Percentiles rank a stretch among this genome's conserved stretches.
These are phyloP conservation scores for Lates calcarifer DNA, from an alignment of 2,113 vertebrate species.

Conservation along the genomic window DNA sequence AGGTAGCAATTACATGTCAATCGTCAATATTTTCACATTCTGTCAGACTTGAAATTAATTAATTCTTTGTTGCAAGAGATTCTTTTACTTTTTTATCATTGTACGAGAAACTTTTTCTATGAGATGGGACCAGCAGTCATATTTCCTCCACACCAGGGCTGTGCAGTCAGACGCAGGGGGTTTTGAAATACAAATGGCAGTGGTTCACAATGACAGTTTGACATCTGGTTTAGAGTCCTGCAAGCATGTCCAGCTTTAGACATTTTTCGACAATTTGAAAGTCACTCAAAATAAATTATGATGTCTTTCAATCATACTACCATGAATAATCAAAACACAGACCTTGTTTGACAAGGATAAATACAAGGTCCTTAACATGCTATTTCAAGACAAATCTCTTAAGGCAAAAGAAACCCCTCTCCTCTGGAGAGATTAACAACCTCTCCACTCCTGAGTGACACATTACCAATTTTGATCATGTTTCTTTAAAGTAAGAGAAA, in stretches of 20 bases:
- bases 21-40: background rate
- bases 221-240: slow-evolving; percentile 6
- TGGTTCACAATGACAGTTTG: background rate
- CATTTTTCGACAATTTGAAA: background rate
- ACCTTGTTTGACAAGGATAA: slow-evolving; percentile 15
- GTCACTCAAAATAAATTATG: background rate
- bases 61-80: background rate
- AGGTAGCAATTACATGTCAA: background rate
- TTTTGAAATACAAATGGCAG: background rate
- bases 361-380: slow-evolving; percentile 14
- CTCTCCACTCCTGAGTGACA: slow-evolving; percentile 42
- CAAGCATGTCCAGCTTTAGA: background rate
- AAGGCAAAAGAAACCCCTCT: background rate
- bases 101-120: background rate
- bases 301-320: background rate
- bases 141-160: background rate
- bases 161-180: background rate
- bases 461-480: slow-evolving; percentile 59
- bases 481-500: slow-evolving; percentile 62
- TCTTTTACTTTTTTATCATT: background rate
- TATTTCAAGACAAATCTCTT: slow-evolving; percentile 19
- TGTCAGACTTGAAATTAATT: background rate
- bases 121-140: background rate
- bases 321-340: slow-evolving; percentile 14
- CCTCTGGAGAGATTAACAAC: slow-evolving; percentile 36